Base-by-base conservation (phyloP, 2,113 vertebrate species). In the Callopanchax toddi region DNA sequence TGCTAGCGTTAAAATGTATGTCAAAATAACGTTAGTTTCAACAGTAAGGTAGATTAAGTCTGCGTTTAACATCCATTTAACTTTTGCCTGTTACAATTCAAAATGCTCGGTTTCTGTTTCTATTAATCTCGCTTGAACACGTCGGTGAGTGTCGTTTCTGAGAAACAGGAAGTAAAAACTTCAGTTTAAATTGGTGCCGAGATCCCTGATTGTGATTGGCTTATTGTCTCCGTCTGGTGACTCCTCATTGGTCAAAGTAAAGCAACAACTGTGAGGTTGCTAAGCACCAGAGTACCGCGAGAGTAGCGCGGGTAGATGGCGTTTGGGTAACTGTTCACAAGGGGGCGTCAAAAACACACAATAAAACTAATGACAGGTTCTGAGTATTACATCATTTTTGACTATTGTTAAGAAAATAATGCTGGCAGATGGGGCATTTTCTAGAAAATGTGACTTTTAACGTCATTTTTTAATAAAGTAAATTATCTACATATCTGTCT, bases 121-220 rank as follows among this genome's bases (percentile, higher is more conserved):
- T 18, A 5, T 17, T 40, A 3, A 2, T 12, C 2, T 45, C 18
- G 2, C 12, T 13, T 21, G 17, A 4, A 4, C 34, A 9, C 18
- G 18, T 22, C 15, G 10, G 44, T 3, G n/a, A n/a, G 29, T 32
- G 20, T 6, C 48, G 4, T 40, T 12, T 32, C 54, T 16, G 15
- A 16, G 34, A 53, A 68, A 72, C 76, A 74, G 62, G 50, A 83
- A 79, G 54, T 23, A 17, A 0, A 4, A 10, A 18, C 1, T 3
- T 72, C 25, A 2, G 82, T 93, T 82, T 79, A 90, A 93, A 92
- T 84, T 53, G 71, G 87, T 88, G 81, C 86, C 49, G 20, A 57
- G 88, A 83, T 58, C 2, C 21, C 62, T 15, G 5, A 1, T 25
- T 7, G 0, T 79, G 83, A 91, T 93, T 93, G 92, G 92, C 29